These are phyloP conservation scores for Propithecus perrieri DNA, from an alignment of 2,797 vertebrate genomes.

Conservation along the genomic window DNA sequence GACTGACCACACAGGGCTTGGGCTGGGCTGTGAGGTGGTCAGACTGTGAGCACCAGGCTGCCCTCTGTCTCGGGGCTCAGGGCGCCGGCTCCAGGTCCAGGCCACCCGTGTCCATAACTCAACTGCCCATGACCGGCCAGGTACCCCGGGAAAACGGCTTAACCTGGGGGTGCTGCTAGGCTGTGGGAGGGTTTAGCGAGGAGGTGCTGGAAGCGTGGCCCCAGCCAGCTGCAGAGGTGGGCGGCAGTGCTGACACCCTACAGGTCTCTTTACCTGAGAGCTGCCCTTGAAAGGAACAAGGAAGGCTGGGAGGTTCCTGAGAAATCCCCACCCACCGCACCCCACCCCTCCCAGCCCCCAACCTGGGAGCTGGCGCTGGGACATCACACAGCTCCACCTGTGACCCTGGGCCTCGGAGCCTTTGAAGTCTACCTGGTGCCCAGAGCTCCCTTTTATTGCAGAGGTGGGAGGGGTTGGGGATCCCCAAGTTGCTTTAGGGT, in stretches of 20 bases:
- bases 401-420: slow-evolving; percentile 8
- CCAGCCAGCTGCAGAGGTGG: background rate
- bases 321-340: background rate
- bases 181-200: background rate
- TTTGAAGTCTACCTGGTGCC: slow-evolving; percentile 59
- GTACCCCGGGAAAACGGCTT: background rate
- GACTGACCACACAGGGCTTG: background rate
- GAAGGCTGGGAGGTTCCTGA: background rate
- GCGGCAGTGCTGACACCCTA: background rate
- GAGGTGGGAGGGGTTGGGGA: background rate
- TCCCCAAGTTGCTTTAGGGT: background rate
- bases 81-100: background rate
- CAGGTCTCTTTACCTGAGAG: background rate
- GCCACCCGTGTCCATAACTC: background rate
- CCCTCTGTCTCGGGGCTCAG: background rate
- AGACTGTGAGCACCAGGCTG: background rate
- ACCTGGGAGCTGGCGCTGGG: background rate
- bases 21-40: rapidly evolving
- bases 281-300: background rate
- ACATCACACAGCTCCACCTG: slow-evolving; percentile 44
- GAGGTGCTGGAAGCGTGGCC: background rate
- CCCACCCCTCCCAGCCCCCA: background rate
- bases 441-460: slow-evolving; percentile 45
- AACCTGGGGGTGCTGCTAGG: background rate
- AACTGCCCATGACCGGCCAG: background rate